phyloP scores from a whole-genome alignment of 1,140 invertebrate genomes.

The Pentalonia nigronervosa region DNA sequence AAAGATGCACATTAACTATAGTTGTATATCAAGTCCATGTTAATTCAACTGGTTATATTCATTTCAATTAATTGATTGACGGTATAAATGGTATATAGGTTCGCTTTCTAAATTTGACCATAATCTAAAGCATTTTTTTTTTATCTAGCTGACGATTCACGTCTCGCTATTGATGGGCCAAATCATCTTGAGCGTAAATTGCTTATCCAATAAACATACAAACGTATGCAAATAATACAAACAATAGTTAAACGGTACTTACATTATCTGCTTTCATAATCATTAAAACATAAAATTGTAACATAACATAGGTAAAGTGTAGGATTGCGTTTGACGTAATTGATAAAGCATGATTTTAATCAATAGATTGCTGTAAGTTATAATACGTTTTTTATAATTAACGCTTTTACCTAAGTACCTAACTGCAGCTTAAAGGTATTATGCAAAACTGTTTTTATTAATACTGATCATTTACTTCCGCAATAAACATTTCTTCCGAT shows the following conservation, averaged over 20 bases:
- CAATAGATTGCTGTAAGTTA: background rate
- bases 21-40: constrained; percentile 27
- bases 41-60: constrained; percentile 46
- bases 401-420: no score
- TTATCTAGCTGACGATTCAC: background rate
- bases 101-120: constrained; percentile 39
- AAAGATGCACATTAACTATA: constrained; percentile 35
- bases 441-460: background rate
- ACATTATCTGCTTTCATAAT: background rate
- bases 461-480: background rate
- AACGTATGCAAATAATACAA: background rate
- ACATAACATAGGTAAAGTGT: background rate
- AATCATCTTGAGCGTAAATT: background rate
- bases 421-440: background rate
- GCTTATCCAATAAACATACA: background rate
- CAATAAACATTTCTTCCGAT: background rate
- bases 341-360: background rate
- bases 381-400: background rate
- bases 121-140: background rate
- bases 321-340: background rate
- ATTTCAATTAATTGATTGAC: constrained; percentile 38
- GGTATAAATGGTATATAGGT: constrained; percentile 19
- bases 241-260: background rate
- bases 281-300: background rate
- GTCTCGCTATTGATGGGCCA: background rate